Percentiles rank a stretch among this genome's conserved stretches.
Conservation (phyloP, 53 echinoderm and acorn worm genomes). For the Astropecten irregularis region DNA sequence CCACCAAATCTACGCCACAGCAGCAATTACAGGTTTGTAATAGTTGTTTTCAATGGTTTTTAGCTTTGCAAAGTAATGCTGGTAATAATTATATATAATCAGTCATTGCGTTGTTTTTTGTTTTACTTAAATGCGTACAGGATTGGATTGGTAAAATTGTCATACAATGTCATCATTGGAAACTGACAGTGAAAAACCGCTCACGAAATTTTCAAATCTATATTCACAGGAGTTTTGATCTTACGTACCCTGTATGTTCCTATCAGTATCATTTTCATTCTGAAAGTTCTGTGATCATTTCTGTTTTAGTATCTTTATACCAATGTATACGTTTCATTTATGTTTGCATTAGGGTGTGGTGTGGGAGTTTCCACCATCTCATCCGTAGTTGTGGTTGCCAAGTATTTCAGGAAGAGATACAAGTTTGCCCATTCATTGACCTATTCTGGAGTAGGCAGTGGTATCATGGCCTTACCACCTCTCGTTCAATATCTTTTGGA, state of each 20-base stretch:
- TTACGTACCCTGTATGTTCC: too few species aligned
- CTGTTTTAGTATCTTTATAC: background rate
- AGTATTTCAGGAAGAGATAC: constrained; percentile 10
- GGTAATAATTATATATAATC: too few species aligned
- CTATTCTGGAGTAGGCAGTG: background rate
- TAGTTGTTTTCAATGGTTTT: too few species aligned
- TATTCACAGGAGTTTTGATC: too few species aligned
- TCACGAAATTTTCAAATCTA: too few species aligned
- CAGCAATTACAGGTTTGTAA: background rate
- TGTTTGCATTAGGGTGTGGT: constrained; percentile 1
- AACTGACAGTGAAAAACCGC: too few species aligned
- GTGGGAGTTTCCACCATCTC: constrained; percentile 2
- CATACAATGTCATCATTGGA: too few species aligned
- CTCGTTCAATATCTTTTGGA: constrained; percentile 16
- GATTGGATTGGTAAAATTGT: too few species aligned
- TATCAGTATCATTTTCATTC: too few species aligned
- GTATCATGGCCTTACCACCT: constrained; percentile 9
- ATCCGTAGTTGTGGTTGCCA: background rate
- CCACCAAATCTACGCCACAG: background rate
- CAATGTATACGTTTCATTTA: background rate
- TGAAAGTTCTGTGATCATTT: background rate
- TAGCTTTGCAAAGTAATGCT: background rate
- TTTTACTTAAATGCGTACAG: too few species aligned
- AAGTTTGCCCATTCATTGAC: background rate
- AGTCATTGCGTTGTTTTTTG: too few species aligned